These are phyloP conservation scores for Heteronetta atricapilla DNA, from an alignment of 2,113 vertebrate species.

Conservation along the genomic window DNA sequence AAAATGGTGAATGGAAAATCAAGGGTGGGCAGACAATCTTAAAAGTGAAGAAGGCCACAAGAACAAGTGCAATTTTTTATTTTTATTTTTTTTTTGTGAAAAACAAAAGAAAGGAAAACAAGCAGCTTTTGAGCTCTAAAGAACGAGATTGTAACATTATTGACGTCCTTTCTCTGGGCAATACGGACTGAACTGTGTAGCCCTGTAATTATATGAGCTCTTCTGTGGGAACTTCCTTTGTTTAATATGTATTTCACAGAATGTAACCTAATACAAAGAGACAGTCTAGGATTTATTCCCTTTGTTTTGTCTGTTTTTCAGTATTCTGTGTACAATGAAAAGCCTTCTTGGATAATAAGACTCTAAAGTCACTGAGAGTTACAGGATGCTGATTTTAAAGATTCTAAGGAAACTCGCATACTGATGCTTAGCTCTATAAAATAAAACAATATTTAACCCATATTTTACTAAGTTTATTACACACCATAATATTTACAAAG, in stretches of 20 bases:
- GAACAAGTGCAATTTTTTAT: slow-evolving; percentile 70
- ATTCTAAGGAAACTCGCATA: slow-evolving; percentile 64
- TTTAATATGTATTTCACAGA: slow-evolving; percentile 67
- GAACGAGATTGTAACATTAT: slow-evolving; percentile 61
- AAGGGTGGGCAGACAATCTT: slow-evolving; percentile 76
- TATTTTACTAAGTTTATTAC: slow-evolving; percentile 78
- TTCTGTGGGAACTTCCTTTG: slow-evolving; percentile 33
- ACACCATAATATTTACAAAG: slow-evolving; percentile 79
- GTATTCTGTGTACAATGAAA: slow-evolving; percentile 65
- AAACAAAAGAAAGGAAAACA: slow-evolving; percentile 35
- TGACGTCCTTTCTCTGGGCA: slow-evolving; percentile 76
- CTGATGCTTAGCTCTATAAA: slow-evolving; percentile 73
- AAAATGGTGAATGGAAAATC: slow-evolving; percentile 70
- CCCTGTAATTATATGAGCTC: slow-evolving; percentile 47
- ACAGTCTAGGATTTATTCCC: slow-evolving; percentile 46
- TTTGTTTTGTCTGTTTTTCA: slow-evolving; percentile 54
- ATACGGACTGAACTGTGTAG: slow-evolving; percentile 58
- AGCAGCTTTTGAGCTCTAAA: slow-evolving; percentile 61
- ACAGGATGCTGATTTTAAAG: slow-evolving; percentile 58
- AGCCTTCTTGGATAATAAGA: slow-evolving; percentile 62
- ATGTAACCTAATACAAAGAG: slow-evolving; percentile 31
- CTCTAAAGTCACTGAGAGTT: slow-evolving; percentile 43
- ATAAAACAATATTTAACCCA: slow-evolving; percentile 78
- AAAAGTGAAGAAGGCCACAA: slow-evolving; percentile 86
- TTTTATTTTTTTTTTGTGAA: not conserved